Base-by-base conservation (phyloP, 2,113 vertebrate genomes). In the Excalfactoria chinensis region DNA sequence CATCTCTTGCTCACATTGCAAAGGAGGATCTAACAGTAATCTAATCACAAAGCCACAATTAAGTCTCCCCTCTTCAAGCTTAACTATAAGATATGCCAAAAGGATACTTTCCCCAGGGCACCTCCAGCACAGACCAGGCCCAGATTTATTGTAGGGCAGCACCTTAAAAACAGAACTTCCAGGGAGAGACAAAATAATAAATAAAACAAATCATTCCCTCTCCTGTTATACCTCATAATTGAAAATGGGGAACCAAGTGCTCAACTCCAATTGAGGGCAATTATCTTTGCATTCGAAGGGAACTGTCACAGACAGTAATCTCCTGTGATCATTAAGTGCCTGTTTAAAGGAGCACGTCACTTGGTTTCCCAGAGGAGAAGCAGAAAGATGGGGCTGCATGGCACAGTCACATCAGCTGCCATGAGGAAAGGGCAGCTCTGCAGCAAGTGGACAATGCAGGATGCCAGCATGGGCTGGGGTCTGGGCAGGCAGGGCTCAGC, bases 331-430 rank as follows among this genome's bases (percentile, higher is more conserved):
- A 7, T 5, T 2, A 19, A 81, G 58, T 3, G 70, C 46, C 95
- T 37, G 58, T 13, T 82, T 4, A 22, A 64, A 75, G 55, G 26
- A 86, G 48, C 56, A 2, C 1, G 3, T 28, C 1, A 22, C 6
- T 60, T 51, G 44, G 18, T 28, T 5, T 14, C 67, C 89, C 3
- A 0, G 62, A 74, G 89, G 56, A 40, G 13, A 48, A 62, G 59
- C 43, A 1, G 0, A 56, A 44, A 0, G 26, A 60, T 28, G 5
- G 0, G 1, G 63, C 77, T 62, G 70, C 78, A 18, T 9, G 11
- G 78, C 62, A 82, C 0, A 5, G 63, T 1, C 67, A 55, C 62
- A 4, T 15, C 1, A 32, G 34, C 63, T 67, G 72, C 83, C 83
- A 2, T 1, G 53, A 15, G 90, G 76, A 68, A 71, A 84, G 79